Percentiles rank a stretch among this genome's conserved stretches.
Conservation (phyloP, 2,888 invertebrate genomes). For the Netelia fuscicornis region DNA sequence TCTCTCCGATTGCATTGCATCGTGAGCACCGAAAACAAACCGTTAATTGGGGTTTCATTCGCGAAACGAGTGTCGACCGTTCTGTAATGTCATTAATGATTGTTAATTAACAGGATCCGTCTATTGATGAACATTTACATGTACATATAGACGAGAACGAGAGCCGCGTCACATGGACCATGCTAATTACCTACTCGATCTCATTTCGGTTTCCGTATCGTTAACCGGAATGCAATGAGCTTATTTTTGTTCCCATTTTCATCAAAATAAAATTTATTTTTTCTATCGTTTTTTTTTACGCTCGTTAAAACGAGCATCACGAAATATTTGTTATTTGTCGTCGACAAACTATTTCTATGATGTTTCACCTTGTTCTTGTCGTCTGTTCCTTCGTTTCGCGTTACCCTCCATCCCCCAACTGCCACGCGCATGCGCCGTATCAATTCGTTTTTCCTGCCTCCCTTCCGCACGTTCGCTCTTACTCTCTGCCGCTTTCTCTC, state of each 20-base stretch:
- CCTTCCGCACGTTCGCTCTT: not conserved
- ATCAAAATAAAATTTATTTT: constrained; percentile 2
- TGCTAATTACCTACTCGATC: constrained; percentile 44
- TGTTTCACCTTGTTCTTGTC: not conserved
- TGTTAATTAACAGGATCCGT: constrained; percentile 48
- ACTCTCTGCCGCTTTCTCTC: not conserved
- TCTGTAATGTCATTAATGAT: constrained; percentile 51
- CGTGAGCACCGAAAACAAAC: constrained; percentile 38
- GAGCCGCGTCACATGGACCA: constrained; percentile 15
- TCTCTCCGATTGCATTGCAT: constrained; percentile 1
- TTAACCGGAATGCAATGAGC: not conserved
- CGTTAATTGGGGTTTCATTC: constrained; percentile 59
- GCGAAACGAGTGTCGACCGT: constrained; percentile 29
- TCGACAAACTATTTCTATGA: not conserved
- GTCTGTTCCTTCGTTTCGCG: not conserved
- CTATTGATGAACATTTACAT: constrained; percentile 40
- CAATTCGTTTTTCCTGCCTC: constrained; percentile 31
- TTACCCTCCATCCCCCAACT: constrained; percentile 6
- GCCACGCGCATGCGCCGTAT: constrained; percentile 24
- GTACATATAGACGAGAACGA: not conserved
- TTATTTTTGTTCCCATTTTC: not conserved
- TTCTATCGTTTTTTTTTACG: not conserved
- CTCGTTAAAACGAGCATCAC: not conserved
- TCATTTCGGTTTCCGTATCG: constrained; percentile 8
- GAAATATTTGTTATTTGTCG: not conserved